Conservation (phyloP, 2,888 invertebrate species). For the Aleiodes alternator region DNA sequence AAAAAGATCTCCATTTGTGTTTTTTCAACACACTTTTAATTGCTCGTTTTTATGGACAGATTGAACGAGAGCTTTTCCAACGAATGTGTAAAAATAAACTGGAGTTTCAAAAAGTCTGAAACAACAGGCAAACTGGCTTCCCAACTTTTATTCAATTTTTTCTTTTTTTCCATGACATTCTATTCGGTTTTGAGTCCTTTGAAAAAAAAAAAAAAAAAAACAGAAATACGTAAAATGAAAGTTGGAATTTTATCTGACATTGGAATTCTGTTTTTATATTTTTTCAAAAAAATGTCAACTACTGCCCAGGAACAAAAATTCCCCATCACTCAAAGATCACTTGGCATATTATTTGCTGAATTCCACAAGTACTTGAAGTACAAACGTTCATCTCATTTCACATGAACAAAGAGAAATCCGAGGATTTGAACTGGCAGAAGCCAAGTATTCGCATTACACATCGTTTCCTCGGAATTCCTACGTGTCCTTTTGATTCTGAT, state of each 20-base stretch:
- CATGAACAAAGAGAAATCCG: conserved; percentile 12
- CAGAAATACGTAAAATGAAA: conserved; percentile 1
- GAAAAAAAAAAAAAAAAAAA: no score
- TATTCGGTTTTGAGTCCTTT: background rate
- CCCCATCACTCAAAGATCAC: background rate
- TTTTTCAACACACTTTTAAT: background rate
- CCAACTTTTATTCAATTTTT: conserved; percentile 1
- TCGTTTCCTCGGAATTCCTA: background rate
- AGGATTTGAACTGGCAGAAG: background rate
- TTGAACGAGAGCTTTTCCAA: conserved; percentile 29
- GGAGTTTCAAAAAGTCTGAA: conserved; percentile 15
- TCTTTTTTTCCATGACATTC: background rate
- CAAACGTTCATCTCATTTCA: conserved; percentile 15
- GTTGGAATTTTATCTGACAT: background rate
- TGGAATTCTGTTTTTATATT: background rate
- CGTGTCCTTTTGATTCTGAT: background rate
- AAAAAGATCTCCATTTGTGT: conserved; percentile 19
- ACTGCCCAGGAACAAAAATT: no score
- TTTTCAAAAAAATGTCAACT: no score
- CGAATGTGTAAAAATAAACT: conserved; percentile 26
- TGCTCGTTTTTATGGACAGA: conserved; percentile 29
- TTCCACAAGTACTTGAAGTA: conserved; percentile 5
- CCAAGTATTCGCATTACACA: background rate
- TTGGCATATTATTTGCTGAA: background rate
- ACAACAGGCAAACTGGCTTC: conserved; percentile 24